phyloP scores from a whole-genome alignment of 2,797 vertebrate genomes.

The Podarcis siculus region DNA sequence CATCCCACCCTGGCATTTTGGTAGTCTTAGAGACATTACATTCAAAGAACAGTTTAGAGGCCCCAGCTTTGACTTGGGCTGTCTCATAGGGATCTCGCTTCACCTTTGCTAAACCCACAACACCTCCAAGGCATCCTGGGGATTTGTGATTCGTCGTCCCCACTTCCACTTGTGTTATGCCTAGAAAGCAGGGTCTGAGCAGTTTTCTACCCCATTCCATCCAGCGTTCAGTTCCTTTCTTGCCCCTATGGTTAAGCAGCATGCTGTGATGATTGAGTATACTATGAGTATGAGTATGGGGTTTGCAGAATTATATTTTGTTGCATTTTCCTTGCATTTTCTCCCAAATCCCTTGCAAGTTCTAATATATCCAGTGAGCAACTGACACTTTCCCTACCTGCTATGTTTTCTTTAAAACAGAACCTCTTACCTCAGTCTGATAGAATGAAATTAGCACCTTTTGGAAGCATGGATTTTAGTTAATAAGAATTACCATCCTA shows the following conservation, averaged over 20 bases:
- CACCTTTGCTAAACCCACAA: no score
- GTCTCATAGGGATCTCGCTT: no score
- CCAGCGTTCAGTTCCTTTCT: no score
- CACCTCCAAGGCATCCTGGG: no score
- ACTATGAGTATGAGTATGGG: not conserved
- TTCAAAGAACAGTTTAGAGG: no score
- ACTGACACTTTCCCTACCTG: not conserved
- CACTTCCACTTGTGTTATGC: not conserved
- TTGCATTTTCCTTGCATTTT: not conserved
- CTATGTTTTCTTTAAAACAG: not conserved
- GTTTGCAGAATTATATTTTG: not conserved
- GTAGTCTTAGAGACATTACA: no score
- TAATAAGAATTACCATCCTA: conserved; percentile 23
- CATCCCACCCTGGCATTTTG: no score
- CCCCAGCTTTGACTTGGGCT: no score
- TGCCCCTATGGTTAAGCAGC: no score
- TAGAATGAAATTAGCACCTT: not conserved
- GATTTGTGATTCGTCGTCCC: not conserved
- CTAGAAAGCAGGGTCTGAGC: no score
- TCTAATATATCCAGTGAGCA: not conserved
- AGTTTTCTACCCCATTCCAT: no score
- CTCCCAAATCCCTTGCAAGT: not conserved
- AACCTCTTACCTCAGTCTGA: not conserved
- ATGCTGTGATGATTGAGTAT: no score
- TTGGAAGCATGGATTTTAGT: conserved; percentile 28